These are phyloP conservation scores for Cotesia chilonis DNA, from an alignment of 1,140 invertebrate species.

Conservation along the genomic window DNA sequence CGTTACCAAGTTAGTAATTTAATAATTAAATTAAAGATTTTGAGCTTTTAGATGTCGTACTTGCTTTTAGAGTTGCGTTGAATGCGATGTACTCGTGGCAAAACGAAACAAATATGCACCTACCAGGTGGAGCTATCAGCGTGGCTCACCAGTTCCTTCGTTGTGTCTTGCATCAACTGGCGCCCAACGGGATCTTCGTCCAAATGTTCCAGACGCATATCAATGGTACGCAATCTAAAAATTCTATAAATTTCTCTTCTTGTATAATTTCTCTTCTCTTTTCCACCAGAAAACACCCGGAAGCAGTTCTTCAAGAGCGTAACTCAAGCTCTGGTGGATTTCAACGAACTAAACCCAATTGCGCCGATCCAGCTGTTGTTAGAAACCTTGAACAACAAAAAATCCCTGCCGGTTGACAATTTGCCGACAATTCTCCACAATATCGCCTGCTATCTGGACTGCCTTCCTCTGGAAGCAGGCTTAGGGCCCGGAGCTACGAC, in stretches of 20 bases:
- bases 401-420: conserved; percentile 82
- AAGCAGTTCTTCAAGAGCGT: conserved; percentile 93
- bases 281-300: conserved; percentile 70
- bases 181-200: conserved; percentile 94
- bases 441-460: conserved; percentile 92
- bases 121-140: conserved; percentile 89
- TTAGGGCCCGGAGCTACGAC: conserved; percentile 72
- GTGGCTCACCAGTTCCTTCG: conserved; percentile 96
- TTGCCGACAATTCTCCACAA: conserved; percentile 83
- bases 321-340: conserved; percentile 92
- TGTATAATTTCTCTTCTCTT: conserved; percentile 1
- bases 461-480: conserved; percentile 84
- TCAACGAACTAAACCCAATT: conserved; percentile 94
- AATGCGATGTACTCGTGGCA: conserved; percentile 90
- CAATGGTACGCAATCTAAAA: conserved; percentile 68
- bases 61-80: conserved; percentile 72
- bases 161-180: conserved; percentile 94
- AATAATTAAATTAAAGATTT: background rate
- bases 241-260: too few species aligned
- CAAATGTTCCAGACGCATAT: conserved; percentile 94
- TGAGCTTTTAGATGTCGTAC: conserved; percentile 3
- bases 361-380: conserved; percentile 84
- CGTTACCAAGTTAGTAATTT: conserved; percentile 79
- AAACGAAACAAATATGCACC: conserved; percentile 83
- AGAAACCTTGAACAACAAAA: conserved; percentile 86